Percentiles rank a stretch among this genome's conserved stretches.
phyloP scores from a whole-genome alignment of 2,113 vertebrate species.

The Corythaeola cristata region DNA sequence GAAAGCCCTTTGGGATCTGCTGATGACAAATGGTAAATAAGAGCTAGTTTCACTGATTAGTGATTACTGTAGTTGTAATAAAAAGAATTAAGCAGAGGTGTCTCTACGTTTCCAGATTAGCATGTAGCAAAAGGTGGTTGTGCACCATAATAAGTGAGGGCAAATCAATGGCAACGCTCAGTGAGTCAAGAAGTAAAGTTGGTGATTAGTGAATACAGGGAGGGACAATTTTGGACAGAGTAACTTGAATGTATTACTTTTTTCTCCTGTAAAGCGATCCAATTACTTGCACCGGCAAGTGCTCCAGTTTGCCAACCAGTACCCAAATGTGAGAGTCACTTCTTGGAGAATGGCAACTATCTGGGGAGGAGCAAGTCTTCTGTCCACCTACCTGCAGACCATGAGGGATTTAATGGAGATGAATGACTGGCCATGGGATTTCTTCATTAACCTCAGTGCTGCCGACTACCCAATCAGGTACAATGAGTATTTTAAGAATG shows the following conservation, averaged over 20 bases:
- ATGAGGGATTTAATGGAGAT: slow-evolving; percentile 95
- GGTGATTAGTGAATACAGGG: not conserved
- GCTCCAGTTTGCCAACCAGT: slow-evolving; percentile 82
- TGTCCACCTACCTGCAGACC: slow-evolving; percentile 93
- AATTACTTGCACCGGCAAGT: slow-evolving; percentile 94
- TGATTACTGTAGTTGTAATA: not conserved
- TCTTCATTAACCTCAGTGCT: slow-evolving; percentile 99
- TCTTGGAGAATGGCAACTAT: slow-evolving; percentile 98
- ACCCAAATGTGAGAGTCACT: slow-evolving; percentile 91
- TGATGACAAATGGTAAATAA: not conserved
- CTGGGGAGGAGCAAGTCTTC: slow-evolving; percentile 96
- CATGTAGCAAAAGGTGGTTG: not conserved
- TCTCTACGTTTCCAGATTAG: not conserved
- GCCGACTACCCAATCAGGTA: slow-evolving; percentile 98
- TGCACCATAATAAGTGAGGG: not conserved
- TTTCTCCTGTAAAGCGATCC: slow-evolving; percentile 82
- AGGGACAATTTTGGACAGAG: not conserved
- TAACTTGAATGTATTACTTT: slow-evolving; percentile 43
- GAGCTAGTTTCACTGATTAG: not conserved
- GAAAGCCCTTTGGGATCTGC: not conserved
- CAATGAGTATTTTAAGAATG: not conserved
- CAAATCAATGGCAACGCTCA: not conserved
- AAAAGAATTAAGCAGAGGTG: not conserved
- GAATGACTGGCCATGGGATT: slow-evolving; percentile 97
- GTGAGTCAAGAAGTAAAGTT: not conserved